Evolutionary conservation across 2,888 invertebrate species (phyloP).

Genomic region (Ochropleura leucogaster): DNA sequence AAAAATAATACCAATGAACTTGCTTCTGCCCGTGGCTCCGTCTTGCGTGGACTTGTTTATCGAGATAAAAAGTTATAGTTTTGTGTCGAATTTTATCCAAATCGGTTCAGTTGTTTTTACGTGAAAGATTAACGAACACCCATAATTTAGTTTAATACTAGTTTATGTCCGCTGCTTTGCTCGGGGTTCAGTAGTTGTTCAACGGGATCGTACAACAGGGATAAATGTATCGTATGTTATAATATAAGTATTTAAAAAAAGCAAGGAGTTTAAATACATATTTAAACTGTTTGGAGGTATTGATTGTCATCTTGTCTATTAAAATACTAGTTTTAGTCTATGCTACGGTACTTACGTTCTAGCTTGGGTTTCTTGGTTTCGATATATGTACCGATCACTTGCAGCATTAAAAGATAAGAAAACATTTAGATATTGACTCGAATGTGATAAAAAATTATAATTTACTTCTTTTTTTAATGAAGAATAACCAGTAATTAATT

Average conservation of each 20-base stretch:
- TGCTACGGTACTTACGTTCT: constrained; percentile 81
- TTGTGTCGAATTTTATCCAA: neutral
- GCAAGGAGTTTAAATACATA: neutral
- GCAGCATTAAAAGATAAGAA: constrained; percentile 72
- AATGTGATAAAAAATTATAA: neutral
- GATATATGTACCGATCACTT: constrained; percentile 84
- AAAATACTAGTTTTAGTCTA: neutral
- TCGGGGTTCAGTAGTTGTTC: too few species aligned
- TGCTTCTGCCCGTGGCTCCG: neutral
- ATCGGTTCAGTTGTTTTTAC: neutral
- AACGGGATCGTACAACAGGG: neutral
- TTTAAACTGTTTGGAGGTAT: neutral
- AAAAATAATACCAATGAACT: neutral
- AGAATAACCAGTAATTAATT: neutral
- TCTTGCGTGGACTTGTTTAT: neutral
- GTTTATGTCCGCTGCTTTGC: too few species aligned
- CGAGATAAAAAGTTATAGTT: neutral
- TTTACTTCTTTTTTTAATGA: neutral
- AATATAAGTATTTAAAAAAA: neutral
- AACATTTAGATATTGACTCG: constrained; percentile 21
- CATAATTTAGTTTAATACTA: neutral
- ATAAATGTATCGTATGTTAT: neutral
- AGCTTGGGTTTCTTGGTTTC: constrained; percentile 84
- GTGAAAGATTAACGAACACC: neutral
- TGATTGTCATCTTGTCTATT: constrained; percentile 25